Base-by-base conservation (phyloP, 2,113 vertebrate genomes). In the Triplophysa rosa region DNA sequence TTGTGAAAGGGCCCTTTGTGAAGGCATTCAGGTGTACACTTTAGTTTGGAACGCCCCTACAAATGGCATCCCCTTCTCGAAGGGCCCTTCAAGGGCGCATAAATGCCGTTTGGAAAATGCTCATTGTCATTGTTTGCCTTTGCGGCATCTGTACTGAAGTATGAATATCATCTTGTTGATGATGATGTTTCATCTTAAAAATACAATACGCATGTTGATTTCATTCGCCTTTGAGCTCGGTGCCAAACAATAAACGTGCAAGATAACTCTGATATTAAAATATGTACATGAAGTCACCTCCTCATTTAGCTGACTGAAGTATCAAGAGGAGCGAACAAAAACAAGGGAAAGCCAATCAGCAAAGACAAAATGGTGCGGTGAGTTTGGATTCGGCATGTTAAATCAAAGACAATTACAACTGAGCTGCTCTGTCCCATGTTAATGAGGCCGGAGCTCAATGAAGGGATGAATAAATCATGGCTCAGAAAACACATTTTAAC, bases 381-480 rank as follows among this genome's bases (percentile, higher is more conserved):
- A 91, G 90, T 91, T 85, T 87, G 80, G 74, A 85, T 33, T 71
- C 29, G 2, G 84, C 84, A 87, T 70, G 84, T 82, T 88, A 87
- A 92, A 92, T 92, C 90, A 90, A 90, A 92, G 88, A 86, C 85
- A 88, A 85, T 89, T 78, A 89, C 87, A 87, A 86, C 87, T 86
- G 81, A 82, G 84, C 83, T 77, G 71, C 84, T 72, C 86, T 86
- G 87, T 89, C 84, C 82, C 84, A 92, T 93, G 91, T 90, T 92
- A 92, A 93, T 93, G 80, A 80, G 68, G 74, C 79, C 77, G 75
- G 80, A 85, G 13, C 33, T 58, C 23, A 63, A 84, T 81, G 74
- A 87, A 86, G 83, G 86, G 88, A 92, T 90, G 87, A 90, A 93
- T 91, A 91, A 90, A 92, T 90, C 81, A 91, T 88, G 84, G 80